phyloP scores from a whole-genome alignment of 1,140 invertebrate species.

The Alviniconcha marisindica region DNA sequence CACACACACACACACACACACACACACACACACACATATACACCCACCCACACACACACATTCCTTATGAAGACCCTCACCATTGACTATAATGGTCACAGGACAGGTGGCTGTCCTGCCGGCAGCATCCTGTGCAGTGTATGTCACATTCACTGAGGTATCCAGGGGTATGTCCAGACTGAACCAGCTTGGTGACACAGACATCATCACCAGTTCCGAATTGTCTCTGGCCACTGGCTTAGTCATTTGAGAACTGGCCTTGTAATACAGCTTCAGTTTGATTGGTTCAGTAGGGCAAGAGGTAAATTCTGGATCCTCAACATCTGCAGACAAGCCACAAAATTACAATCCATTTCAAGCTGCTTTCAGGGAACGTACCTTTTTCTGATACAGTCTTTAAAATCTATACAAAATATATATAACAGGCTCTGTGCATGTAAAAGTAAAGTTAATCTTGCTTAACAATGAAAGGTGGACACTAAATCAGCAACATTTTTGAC shows the following conservation, averaged over 20 bases:
- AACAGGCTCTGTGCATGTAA: too few species aligned
- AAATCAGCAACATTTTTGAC: too few species aligned
- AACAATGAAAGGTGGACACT: too few species aligned
- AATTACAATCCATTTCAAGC: too few species aligned
- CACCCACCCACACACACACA: neutral
- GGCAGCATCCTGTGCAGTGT: constrained; percentile 49
- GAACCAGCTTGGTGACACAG: constrained; percentile 33
- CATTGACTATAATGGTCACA: constrained; percentile 42
- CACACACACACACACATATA: neutral
- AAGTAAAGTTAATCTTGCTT: too few species aligned
- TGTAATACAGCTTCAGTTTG: neutral
- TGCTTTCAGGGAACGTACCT: too few species aligned
- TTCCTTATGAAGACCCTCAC: constrained; percentile 37
- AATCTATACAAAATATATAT: too few species aligned
- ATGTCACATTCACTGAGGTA: constrained; percentile 38
- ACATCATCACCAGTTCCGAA: constrained; percentile 44
- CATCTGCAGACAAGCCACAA: constrained; percentile 41
- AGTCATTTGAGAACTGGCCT: neutral
- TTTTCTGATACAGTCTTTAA: too few species aligned
- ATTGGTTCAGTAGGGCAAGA: constrained; percentile 15
- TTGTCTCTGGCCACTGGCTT: constrained; percentile 48
- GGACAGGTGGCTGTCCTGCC: constrained; percentile 43
- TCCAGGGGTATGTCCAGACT: constrained; percentile 8
- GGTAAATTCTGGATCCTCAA: constrained; percentile 23
- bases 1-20: neutral